Conservation (phyloP, 2,888 invertebrate genomes). For the Isoperla grammatica region DNA sequence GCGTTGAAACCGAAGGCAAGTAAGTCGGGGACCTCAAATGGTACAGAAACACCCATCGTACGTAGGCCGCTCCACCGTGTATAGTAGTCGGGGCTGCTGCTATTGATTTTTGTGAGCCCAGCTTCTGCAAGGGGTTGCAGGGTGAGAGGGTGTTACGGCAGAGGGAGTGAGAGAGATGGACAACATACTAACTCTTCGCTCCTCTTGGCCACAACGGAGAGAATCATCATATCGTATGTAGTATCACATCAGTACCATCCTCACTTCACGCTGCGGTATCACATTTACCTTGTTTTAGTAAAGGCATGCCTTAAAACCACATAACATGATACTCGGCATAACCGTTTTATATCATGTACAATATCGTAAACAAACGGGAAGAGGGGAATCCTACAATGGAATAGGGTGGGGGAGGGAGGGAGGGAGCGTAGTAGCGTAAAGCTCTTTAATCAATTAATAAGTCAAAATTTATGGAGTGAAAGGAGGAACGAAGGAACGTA, state of each 20-base stretch:
- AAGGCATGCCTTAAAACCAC: too few species aligned
- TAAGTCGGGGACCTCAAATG: background rate
- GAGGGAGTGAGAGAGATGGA: slow-evolving; percentile 16
- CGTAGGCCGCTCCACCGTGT: slow-evolving; percentile 1
- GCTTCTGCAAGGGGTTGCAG: slow-evolving; percentile 24
- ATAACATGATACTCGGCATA: too few species aligned
- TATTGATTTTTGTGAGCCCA: slow-evolving; percentile 27
- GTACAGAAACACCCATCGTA: background rate
- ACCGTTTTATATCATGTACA: too few species aligned
- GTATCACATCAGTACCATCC: background rate
- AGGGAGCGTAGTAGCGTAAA: slow-evolving; percentile 26
- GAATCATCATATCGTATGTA: slow-evolving; percentile 6
- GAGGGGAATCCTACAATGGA: slow-evolving; percentile 9
- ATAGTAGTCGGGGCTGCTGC: slow-evolving; percentile 19
- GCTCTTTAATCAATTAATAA: background rate
- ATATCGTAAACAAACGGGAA: slow-evolving; percentile 22
- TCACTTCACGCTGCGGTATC: background rate
- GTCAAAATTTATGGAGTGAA: background rate
- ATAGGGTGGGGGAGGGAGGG: slow-evolving; percentile 27
- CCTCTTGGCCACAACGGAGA: slow-evolving; percentile 19
- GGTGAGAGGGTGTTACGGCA: slow-evolving; percentile 22
- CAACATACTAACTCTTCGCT: slow-evolving; percentile 27
- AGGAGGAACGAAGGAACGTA: background rate
- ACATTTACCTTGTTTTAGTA: background rate
- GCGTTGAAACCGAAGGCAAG: background rate